A percentile compares a stretch with the other conserved stretches of the same genome.
Evolutionary conservation across 1,140 invertebrate genomes (phyloP).

Genomic region (Diachasmimorpha longicaudata): DNA sequence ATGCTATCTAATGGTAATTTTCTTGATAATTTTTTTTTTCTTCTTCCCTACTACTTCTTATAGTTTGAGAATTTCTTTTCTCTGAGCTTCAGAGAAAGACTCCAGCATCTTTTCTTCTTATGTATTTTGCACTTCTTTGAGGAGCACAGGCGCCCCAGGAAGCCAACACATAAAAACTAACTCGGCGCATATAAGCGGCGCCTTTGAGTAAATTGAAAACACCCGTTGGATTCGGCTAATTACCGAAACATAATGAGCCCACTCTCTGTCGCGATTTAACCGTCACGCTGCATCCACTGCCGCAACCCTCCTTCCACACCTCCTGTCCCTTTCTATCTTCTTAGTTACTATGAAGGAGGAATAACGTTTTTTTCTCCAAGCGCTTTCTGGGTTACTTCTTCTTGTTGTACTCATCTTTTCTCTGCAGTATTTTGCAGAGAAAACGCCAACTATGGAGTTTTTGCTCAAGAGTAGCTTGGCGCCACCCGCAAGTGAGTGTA

Average conservation of each 20-base stretch:
- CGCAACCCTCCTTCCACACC: neutral
- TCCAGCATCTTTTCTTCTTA: conserved; percentile 8
- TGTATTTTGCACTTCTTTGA: conserved; percentile 27
- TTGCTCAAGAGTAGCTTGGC: neutral
- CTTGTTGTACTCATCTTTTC: neutral
- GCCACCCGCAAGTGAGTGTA: neutral
- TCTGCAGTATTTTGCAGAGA: conserved; percentile 8
- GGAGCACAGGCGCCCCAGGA: neutral
- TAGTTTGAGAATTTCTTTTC: neutral
- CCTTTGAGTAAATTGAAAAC: conserved; percentile 56
- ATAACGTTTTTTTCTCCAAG: neutral
- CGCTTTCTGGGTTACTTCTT: neutral
- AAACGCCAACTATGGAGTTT: neutral
- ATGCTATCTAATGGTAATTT: neutral
- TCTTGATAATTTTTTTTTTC: neutral
- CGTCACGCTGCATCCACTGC: conserved; percentile 31
- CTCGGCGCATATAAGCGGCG: conserved; percentile 41
- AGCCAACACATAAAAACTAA: conserved; percentile 18
- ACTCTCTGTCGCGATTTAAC: conserved; percentile 38
- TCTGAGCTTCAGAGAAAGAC: neutral
- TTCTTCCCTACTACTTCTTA: neutral
- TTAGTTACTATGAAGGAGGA: neutral
- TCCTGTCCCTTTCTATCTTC: neutral
- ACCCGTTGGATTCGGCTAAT: conserved; percentile 55
- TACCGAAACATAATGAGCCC: conserved; percentile 54